Evolutionary conservation across 1,140 invertebrate genomes (phyloP).

Genomic region (Nephotettix cincticeps): DNA sequence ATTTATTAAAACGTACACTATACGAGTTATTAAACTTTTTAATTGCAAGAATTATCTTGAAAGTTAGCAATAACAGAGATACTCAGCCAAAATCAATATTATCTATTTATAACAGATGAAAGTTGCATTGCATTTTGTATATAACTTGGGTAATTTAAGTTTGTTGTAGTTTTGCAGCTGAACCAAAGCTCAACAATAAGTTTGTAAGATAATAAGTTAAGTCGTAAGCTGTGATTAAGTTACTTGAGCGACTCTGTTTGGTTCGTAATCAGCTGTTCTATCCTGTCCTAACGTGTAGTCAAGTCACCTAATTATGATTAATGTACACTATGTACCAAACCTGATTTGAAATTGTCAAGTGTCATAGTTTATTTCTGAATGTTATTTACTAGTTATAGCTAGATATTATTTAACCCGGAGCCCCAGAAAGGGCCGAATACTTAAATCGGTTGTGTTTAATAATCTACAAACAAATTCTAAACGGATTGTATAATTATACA

Average conservation of each 20-base stretch:
- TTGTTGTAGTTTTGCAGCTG: neutral
- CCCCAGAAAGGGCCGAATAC: neutral
- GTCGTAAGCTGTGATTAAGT: neutral
- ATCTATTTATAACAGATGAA: no score
- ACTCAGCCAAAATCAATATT: no score
- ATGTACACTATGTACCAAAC: neutral
- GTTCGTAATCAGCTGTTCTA: neutral
- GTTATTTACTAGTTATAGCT: neutral
- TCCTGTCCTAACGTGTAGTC: neutral
- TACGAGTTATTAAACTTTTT: no score
- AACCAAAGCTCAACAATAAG: neutral
- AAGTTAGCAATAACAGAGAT: no score
- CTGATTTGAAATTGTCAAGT: neutral
- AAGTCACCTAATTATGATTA: no score
- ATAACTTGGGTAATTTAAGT: no score
- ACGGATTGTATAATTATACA: constrained; percentile 2
- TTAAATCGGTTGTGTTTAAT: constrained; percentile 7
- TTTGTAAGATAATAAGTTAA: neutral
- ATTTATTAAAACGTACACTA: no score
- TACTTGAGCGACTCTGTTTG: neutral
- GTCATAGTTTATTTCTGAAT: neutral
- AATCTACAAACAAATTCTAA: constrained; percentile 7
- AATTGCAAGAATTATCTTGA: no score
- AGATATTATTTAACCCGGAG: neutral
- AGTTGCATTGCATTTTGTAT: no score